A percentile compares a stretch with the other conserved stretches of the same genome.
phyloP scores from a whole-genome alignment of 2,113 vertebrate genomes.

The Colistium nudipinnis region DNA sequence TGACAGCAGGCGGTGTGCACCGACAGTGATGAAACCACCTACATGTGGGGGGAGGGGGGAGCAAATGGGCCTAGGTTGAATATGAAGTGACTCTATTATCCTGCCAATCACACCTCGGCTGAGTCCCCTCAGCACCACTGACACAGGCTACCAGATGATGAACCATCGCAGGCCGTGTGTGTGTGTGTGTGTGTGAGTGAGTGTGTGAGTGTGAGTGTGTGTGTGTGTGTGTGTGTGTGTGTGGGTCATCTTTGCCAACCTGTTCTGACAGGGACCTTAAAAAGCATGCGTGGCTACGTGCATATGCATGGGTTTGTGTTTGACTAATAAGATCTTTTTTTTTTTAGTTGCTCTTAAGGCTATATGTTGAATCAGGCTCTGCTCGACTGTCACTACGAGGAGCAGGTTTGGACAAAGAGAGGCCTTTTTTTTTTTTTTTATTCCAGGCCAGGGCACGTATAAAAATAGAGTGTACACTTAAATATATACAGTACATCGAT shows the following conservation, averaged over 20 bases:
- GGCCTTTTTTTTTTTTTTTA: slow-evolving; percentile 9
- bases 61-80: slow-evolving; percentile 26
- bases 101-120: slow-evolving; percentile 45
- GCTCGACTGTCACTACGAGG: slow-evolving; percentile 5
- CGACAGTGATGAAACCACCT: slow-evolving; percentile 26
- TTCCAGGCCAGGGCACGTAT: slow-evolving; percentile 51
- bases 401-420: slow-evolving; percentile 15
- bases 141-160: slow-evolving; percentile 32
- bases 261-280: slow-evolving; percentile 28
- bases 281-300: not conserved
- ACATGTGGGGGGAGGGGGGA: not conserved
- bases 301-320: not conserved
- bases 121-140: not conserved
- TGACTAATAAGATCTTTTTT: slow-evolving; percentile 3
- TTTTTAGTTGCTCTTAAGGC: slow-evolving; percentile 32
- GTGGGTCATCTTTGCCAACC: slow-evolving; percentile 24
- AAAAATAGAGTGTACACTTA: slow-evolving; percentile 64
- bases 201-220: slow-evolving; percentile 10
- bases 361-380: not conserved
- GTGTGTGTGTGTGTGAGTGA: slow-evolving; percentile 10
- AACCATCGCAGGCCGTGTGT: slow-evolving; percentile 13
- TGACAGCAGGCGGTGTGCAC: slow-evolving; percentile 35
- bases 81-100: slow-evolving; percentile 46
- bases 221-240: slow-evolving; percentile 9
- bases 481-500: slow-evolving; percentile 53